Evolutionary conservation across 2,888 invertebrate species (phyloP), one percentile per base, ranked within the genome.

Genomic region (Drosophila parthenogenetica): DNA sequence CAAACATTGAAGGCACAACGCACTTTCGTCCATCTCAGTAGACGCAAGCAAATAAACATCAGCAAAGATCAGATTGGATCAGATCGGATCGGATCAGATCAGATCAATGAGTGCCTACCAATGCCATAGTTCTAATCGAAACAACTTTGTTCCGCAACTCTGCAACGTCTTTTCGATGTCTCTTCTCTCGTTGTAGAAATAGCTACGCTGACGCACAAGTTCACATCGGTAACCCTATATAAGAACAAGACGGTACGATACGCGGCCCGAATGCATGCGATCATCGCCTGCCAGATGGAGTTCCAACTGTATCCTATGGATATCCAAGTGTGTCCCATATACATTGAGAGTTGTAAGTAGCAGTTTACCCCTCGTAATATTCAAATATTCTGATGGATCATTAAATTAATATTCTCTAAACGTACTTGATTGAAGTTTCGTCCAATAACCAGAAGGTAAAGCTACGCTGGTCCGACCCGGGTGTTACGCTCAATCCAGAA

Each of bases 241-340:
- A 94, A 95, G 79, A 97, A 97, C 90, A 96, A 95, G 92, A 97
- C 96, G 0, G 95, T 97, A 25, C 93, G 95, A 65, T 97, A 96
- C 91, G 95, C 96, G 4, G 96, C 96, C 0, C 93, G 97, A 73
- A 96, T 97, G 96, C 96, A 96, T 89, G 96, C 96, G 0, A 96
- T 96, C 79, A 95, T 97, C 58, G 96, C 96, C 67, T 97, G 97
- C 90, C 96, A 96, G 92, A 97, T 97, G 96, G 96, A 96, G 90
- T 97, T 97, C 90, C 95, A 96, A 90, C 94, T 96, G 55, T 97
- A 97, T 90, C 97, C 97, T 22, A 96, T 96, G 95, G 97, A 97
- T 90, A 96, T 96, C 83, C 97, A 97, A 93, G 94, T 95, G 37
- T 97, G 97, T 89, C 96, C 96, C 10, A 95, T 97, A 87, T 95